phyloP scores from a whole-genome alignment of 1,140 invertebrate genomes.

The Popillia japonica region DNA sequence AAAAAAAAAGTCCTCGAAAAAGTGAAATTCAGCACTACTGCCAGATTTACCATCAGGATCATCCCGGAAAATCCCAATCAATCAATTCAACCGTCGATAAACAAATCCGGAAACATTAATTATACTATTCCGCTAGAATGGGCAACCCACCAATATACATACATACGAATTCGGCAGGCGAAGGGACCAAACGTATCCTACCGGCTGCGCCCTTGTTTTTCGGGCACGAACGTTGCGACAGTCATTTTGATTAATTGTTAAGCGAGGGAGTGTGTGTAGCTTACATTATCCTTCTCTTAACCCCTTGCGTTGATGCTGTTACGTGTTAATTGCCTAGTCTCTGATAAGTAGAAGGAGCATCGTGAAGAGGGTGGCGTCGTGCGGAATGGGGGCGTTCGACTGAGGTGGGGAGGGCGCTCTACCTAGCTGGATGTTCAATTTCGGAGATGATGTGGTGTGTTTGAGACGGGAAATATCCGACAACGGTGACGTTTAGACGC shows the following conservation, averaged over 20 bases:
- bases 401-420: not conserved
- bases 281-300: not conserved
- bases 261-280: not conserved
- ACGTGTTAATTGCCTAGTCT: slow-evolving; percentile 10
- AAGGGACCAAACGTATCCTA: not conserved
- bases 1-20: too few relatives aligned
- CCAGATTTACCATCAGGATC: too few relatives aligned
- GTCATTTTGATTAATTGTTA: not conserved
- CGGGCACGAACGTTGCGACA: not conserved
- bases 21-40: too few relatives aligned
- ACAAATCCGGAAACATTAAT: too few relatives aligned
- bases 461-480: too few relatives aligned
- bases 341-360: not conserved
- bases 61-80: too few relatives aligned
- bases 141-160: too few relatives aligned
- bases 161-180: not conserved
- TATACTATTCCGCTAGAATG: too few relatives aligned
- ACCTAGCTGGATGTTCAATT: not conserved
- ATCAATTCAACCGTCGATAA: too few relatives aligned
- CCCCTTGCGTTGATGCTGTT: not conserved
- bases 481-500: too few relatives aligned
- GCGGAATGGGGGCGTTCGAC: not conserved
- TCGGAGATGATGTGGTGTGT: too few relatives aligned
- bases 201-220: not conserved
- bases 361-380: not conserved